phyloP scores from a whole-genome alignment of 2,888 invertebrate species.

The Belgica antarctica region DNA sequence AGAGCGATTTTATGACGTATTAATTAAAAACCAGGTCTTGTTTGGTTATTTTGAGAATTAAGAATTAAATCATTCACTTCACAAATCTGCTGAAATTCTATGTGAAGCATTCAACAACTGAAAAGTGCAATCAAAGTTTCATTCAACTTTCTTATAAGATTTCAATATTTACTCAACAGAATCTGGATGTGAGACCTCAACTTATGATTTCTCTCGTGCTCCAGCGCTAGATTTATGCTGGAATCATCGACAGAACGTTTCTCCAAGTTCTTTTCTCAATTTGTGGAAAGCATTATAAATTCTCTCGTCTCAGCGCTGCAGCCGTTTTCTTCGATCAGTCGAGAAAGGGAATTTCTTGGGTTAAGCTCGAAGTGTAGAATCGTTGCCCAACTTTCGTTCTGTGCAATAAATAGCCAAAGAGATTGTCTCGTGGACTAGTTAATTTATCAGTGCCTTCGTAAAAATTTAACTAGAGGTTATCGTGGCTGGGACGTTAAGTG shows the following conservation, averaged over 20 bases:
- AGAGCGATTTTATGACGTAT: no score
- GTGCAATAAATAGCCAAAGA: background rate
- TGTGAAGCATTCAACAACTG: background rate
- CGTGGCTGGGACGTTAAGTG: background rate
- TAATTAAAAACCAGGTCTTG: no score
- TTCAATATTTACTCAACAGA: no score
- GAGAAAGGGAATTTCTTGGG: background rate
- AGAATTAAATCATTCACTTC: no score
- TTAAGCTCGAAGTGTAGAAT: background rate
- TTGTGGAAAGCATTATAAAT: constrained; percentile 10
- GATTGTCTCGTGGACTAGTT: background rate
- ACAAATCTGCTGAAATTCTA: background rate
- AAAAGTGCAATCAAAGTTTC: background rate
- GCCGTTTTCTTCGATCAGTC: background rate
- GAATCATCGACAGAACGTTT: no score
- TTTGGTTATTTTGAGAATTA: no score
- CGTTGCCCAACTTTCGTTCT: background rate
- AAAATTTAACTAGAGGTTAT: constrained; percentile 9
- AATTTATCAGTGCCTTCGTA: background rate
- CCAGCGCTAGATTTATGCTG: no score
- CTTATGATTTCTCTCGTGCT: no score
- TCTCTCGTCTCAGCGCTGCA: background rate
- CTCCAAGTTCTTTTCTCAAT: no score
- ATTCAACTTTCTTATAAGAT: no score
- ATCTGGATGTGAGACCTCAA: no score